Evolutionary conservation across 2,113 vertebrate species (phyloP).

Genomic region (Xenopus tropicalis): UCB_Xtro_10.0 CM004451.2:88761501-88762000

Average conservation of each 20-base stretch:
- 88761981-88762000: neutral
- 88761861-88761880: neutral
- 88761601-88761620: too few species aligned
- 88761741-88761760: conserved; percentile 14
- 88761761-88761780: conserved; percentile 1
- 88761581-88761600: too few species aligned
- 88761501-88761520: too few species aligned
- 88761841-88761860: conserved; percentile 22
- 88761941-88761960: neutral
- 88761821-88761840: conserved; percentile 16
- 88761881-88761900: neutral
- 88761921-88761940: neutral
- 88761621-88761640: too few species aligned
- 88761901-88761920: neutral
- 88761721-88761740: conserved; percentile 7
- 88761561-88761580: too few species aligned
- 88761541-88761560: too few species aligned
- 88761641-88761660: too few species aligned
- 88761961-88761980: neutral
- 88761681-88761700: too few species aligned
- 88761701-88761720: too few species aligned
- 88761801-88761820: conserved; percentile 14
- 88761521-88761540: too few species aligned
- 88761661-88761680: too few species aligned
- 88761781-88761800: conserved; percentile 13